phyloP scores from a whole-genome alignment of 2,113 vertebrate genomes.

The Mesocricetus auratus region DNA sequence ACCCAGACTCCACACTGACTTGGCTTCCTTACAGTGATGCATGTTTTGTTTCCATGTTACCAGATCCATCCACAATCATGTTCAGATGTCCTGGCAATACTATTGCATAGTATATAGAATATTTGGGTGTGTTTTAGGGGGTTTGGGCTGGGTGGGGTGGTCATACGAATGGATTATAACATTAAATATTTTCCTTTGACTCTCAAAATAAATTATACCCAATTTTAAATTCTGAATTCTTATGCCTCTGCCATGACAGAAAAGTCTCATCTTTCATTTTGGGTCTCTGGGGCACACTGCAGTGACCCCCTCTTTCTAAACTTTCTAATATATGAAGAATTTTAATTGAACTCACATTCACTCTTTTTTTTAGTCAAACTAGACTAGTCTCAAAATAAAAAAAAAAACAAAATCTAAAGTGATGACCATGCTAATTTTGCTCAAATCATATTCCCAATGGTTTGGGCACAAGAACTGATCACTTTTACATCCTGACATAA shows the following conservation, averaged over 20 bases:
- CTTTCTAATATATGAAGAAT: slow-evolving; percentile 27
- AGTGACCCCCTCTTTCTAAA: not conserved
- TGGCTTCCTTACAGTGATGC: not conserved
- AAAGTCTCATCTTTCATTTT: not conserved
- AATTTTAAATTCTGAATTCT: not conserved
- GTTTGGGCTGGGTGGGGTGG: rapidly evolving
- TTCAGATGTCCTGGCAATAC: not conserved
- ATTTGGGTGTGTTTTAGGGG: not conserved
- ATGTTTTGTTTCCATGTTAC: not conserved
- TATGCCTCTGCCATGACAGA: not conserved
- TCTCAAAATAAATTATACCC: slow-evolving; percentile 21
- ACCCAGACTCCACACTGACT: not conserved
- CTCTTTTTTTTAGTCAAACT: slow-evolving; percentile 5
- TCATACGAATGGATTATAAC: not conserved
- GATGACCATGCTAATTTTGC: not conserved
- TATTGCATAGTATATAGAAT: not conserved
- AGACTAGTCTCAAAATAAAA: not conserved
- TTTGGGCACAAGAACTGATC: not conserved
- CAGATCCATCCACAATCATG: not conserved
- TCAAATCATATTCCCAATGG: not conserved
- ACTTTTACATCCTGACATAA: not conserved
- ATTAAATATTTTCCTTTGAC: slow-evolving; percentile 11
- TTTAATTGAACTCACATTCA: not conserved
- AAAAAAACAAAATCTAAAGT: not conserved
- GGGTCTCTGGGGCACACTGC: not conserved